Conservation (phyloP, 2,888 invertebrate genomes). For the Tethea ocularis region DNA sequence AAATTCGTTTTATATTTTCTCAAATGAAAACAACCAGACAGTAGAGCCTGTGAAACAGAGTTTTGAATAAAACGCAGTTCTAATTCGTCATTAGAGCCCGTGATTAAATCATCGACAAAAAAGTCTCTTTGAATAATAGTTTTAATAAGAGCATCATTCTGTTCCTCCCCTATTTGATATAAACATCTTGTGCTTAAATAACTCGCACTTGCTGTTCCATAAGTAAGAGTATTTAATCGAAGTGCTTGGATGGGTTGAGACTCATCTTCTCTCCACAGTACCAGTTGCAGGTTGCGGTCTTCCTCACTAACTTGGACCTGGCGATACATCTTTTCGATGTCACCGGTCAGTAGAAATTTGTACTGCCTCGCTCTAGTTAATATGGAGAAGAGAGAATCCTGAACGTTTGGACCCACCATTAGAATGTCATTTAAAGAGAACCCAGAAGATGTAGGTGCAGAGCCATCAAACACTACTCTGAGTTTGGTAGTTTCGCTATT, state of each 20-base stretch:
- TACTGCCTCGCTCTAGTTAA: constrained; percentile 17
- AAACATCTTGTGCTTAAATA: constrained; percentile 29
- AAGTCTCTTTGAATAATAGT: constrained; percentile 30
- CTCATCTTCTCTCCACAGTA: constrained; percentile 23
- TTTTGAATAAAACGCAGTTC: constrained; percentile 19
- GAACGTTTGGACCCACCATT: constrained; percentile 21
- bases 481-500: constrained; percentile 23
- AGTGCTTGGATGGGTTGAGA: constrained; percentile 14
- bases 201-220: constrained; percentile 28
- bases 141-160: constrained; percentile 17
- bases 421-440: constrained; percentile 20
- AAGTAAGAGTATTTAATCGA: constrained; percentile 26
- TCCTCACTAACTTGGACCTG: too few relatives aligned
- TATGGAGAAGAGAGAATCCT: constrained; percentile 20
- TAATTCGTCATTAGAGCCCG: constrained; percentile 18
- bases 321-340: constrained; percentile 26
- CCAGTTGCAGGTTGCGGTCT: constrained; percentile 25
- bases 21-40: constrained; percentile 20
- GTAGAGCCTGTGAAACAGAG: constrained; percentile 13
- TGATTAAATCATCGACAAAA: constrained; percentile 32
- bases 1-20: constrained; percentile 26
- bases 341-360: constrained; percentile 16
- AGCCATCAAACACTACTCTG: constrained; percentile 27
- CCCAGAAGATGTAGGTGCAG: constrained; percentile 18
- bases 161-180: constrained; percentile 22